Evolutionary conservation across 1,140 invertebrate genomes (phyloP), one percentile per base, ranked within the genome.

Genomic region (Arctopsyche grandis): DNA sequence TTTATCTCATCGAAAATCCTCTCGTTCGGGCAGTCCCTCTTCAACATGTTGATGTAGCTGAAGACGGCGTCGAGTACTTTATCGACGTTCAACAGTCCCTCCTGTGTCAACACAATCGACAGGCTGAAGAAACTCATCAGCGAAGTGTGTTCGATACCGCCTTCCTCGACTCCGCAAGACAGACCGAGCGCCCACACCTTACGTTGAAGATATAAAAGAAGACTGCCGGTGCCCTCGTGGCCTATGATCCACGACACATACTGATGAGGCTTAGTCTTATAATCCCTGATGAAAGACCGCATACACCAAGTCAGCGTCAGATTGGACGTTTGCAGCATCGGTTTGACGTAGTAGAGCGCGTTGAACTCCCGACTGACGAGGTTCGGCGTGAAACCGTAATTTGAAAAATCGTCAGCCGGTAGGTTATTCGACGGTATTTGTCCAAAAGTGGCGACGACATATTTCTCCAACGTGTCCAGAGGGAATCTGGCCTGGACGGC

Each of bases 221-320:
- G 86, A 83, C 95, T 96, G 22, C 96, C 96, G 82, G 93, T 91
- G 0, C 96, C 96, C 87, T 98, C 96, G 85, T 98, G 94, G 0
- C 95, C 96, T 5, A 98, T 87, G 5, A 98, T 85, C 86, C 93
- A 95, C 0, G 93, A 92, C 0, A 98, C 84, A 83, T 97, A 96
- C 63, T 94, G 89, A 78, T 94, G 89, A 0, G 95, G 94, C 86
- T 96, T 96, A 26, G 89, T 90, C 85, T 91, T 91, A 85, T 96
- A 97, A 16, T 92, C 88, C 0, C 92, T 85, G 78, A 91, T 84
- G n/a, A 95, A 84, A 0, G 94, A 90, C n/a, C 94, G 93, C 86
- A 97, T 90, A 9, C 92, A 89, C 95, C 95, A 98, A 4, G 91
- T 94, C 7, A 98, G 84, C 79, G 94, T 91, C 10, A 97, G 82